Conservation (phyloP, 2,888 invertebrate species). For the Brenthis daphne region DNA sequence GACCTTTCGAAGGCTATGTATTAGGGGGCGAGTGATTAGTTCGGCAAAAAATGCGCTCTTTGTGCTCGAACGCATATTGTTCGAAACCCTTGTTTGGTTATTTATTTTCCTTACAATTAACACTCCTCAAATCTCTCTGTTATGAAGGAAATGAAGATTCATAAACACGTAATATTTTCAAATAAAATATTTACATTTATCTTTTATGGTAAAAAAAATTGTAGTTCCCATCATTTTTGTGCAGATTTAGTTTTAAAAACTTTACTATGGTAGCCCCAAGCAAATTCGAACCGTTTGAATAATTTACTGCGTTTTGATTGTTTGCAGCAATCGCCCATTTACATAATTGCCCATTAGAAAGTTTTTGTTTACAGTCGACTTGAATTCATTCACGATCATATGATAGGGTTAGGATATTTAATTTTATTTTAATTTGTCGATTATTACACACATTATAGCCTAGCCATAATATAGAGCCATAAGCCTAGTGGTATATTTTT, state of each 20-base stretch:
- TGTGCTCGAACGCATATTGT: constrained; percentile 15
- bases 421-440: constrained; percentile 4
- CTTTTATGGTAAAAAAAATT: too few relatives aligned
- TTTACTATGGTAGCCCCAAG: constrained; percentile 35
- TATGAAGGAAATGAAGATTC: background rate
- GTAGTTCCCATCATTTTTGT: background rate
- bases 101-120: constrained; percentile 3
- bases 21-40: constrained; percentile 42
- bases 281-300: constrained; percentile 62
- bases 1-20: constrained; percentile 48
- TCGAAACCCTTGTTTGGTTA: background rate
- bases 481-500: too few relatives aligned
- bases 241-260: constrained; percentile 8
- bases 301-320: constrained; percentile 76
- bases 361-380: constrained; percentile 70
- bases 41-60: constrained; percentile 30
- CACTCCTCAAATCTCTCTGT: background rate
- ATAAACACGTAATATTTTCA: too few relatives aligned
- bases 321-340: constrained; percentile 66
- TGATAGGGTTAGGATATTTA: constrained; percentile 10
- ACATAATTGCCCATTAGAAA: constrained; percentile 75
- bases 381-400: constrained; percentile 45
- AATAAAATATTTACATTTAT: too few relatives aligned
- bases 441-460: background rate
- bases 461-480: too few relatives aligned